Conservation (phyloP, 2,888 invertebrate genomes). For the Torymus auratus region DNA sequence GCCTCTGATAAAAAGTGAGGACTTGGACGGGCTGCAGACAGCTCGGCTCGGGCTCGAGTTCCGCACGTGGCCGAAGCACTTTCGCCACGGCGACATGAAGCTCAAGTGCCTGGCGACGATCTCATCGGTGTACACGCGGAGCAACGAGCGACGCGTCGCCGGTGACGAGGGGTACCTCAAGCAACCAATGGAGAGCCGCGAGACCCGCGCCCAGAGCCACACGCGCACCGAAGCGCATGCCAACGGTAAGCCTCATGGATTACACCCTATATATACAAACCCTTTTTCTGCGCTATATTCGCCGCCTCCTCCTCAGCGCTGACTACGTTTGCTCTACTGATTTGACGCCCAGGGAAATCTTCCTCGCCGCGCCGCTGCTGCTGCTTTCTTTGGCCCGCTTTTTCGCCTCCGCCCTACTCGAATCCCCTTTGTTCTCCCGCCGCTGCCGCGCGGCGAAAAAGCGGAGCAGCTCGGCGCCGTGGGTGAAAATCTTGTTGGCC, state of each 20-base stretch:
- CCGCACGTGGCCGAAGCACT: conserved; percentile 87
- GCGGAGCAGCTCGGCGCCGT: not conserved
- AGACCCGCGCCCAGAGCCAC: conserved; percentile 71
- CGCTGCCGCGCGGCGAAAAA: not conserved
- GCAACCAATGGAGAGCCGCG: conserved; percentile 72
- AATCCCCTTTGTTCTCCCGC: not conserved
- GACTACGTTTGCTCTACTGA: conserved; percentile 15
- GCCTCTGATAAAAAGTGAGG: conserved; percentile 77
- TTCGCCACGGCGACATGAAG: conserved; percentile 89
- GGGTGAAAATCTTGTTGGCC: conserved; percentile 38
- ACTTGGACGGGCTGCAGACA: conserved; percentile 83
- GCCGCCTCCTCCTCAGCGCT: too few species aligned
- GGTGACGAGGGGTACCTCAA: conserved; percentile 80
- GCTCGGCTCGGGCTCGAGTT: conserved; percentile 88
- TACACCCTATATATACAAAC: not conserved
- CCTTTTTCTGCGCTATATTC: conserved; percentile 2
- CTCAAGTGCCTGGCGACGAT: conserved; percentile 92
- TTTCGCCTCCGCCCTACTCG: not conserved
- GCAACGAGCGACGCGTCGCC: conserved; percentile 91
- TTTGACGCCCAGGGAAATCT: conserved; percentile 48
- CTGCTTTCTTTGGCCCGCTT: too few species aligned
- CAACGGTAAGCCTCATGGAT: conserved; percentile 37
- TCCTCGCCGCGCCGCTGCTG: too few species aligned
- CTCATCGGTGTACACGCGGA: conserved; percentile 89
- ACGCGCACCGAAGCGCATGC: conserved; percentile 64